Conservation (phyloP, 2,113 vertebrate genomes). For the Leucoraja erinaceus region DNA sequence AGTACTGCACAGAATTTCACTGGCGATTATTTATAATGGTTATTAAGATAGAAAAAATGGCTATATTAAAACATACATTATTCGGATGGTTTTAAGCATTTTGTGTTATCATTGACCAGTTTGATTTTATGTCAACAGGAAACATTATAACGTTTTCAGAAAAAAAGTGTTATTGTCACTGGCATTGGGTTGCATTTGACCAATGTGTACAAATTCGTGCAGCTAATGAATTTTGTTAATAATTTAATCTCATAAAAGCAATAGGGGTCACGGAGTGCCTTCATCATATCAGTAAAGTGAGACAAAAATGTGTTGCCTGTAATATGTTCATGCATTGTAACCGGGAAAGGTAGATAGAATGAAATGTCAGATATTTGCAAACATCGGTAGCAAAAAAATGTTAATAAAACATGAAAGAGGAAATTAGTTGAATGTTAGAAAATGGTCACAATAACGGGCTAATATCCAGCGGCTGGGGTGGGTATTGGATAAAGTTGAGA, state of each 20-base stretch:
- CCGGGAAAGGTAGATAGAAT: not conserved
- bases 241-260: not conserved
- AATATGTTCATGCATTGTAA: not conserved
- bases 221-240: not conserved
- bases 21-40: not conserved
- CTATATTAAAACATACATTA: not conserved
- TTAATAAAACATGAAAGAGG: not conserved
- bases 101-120: not conserved
- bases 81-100: not conserved
- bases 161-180: not conserved
- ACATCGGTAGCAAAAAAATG: not conserved
- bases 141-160: not conserved
- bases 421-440: not conserved
- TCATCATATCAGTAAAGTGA: too few species aligned
- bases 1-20: not conserved
- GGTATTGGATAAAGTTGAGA: not conserved
- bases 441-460: not conserved
- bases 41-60: too few species aligned
- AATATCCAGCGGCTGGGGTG: not conserved
- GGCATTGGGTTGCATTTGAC: not conserved
- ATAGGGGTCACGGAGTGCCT: not conserved
- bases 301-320: not conserved
- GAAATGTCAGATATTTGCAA: not conserved
- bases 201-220: not conserved
- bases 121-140: not conserved